These are phyloP conservation scores for Trichogramma evanescens DNA, from an alignment of 2,888 invertebrate genomes.

Conservation along the genomic window DNA sequence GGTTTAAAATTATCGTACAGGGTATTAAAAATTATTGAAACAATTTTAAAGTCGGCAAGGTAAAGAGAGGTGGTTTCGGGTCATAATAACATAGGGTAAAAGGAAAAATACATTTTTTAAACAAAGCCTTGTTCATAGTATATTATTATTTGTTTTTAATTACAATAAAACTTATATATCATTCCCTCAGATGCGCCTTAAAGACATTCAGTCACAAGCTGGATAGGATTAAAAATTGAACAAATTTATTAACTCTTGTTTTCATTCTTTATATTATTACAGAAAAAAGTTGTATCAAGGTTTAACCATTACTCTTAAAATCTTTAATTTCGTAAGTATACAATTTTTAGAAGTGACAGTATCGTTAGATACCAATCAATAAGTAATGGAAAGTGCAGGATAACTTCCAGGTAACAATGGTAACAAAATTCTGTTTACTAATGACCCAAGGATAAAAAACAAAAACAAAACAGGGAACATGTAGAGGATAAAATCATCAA, in stretches of 20 bases:
- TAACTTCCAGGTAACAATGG: neutral
- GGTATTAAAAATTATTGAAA: no score
- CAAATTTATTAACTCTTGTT: neutral
- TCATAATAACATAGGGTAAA: no score
- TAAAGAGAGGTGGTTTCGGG: no score
- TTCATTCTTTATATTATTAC: conserved; percentile 1
- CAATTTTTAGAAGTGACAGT: conserved; percentile 9
- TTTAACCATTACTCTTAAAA: neutral
- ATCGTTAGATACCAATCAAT: neutral
- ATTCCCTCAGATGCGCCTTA: conserved; percentile 22
- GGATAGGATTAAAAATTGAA: conserved; percentile 2
- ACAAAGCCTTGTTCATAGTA: conserved; percentile 25
- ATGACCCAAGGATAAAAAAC: conserved; percentile 1
- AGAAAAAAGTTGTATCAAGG: neutral
- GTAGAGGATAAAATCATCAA: conserved; percentile 1
- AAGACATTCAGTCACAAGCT: conserved; percentile 1
- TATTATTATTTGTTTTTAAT: conserved; percentile 29
- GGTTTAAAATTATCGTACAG: no score
- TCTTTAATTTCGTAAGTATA: neutral
- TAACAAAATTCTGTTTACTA: conserved; percentile 5
- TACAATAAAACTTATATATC: conserved; percentile 32
- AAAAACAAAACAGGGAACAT: conserved; percentile 1
- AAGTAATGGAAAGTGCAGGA: neutral
- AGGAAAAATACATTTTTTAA: conserved; percentile 18
- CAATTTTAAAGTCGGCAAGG: no score